Base-by-base conservation (phyloP, 1,140 invertebrate species). In the Procambarus clarkii region DNA sequence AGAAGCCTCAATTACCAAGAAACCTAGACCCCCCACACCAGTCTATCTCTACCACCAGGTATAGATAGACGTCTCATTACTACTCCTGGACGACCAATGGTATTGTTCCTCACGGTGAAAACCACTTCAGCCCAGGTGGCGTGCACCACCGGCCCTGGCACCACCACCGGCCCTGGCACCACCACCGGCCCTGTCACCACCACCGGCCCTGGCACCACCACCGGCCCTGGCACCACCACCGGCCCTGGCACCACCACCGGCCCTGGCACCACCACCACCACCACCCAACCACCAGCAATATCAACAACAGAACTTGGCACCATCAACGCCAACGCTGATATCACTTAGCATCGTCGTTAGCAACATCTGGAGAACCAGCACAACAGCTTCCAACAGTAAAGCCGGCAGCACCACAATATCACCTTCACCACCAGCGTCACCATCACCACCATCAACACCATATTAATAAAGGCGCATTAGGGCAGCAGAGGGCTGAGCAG, bases 391-490 rank as follows among this genome's bases (percentile, higher is more conserved):
- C n/a, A 34, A 4, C 69, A 74, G 0, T n/a, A 74, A 24, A 21
- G 34, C 13, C 11, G 11, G 21, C 69, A 8, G 5, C 24, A 74
- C n/a, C 8, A 11, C 69, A 34, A 34, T 11, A 54, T 5, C 69
- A 74, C n/a, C 69, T 34, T 4, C 69, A 74, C 24, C n/a, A 74
- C 21, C 69, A 74, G n/a, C 69, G 5, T 11, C 69, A 74, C 69
- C 7, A 74, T 9, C 69, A 74, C 24, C 81, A 83, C 13, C 81
- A 69, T 11, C 81, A 83, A 58, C 81, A 60, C 50, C 81, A 69
- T 69, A 83, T 69, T 83, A 83, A 83, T 83, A 83, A 83, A 69
- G 71, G 18, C 34, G 84, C 69, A 76, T 58, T 58, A 76, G 83
- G 3, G 69, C 54, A 45, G 58, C 58, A 64, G 34, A 45, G 50